These are phyloP conservation scores for Macrocentrus cingulum DNA, from an alignment of 1,140 invertebrate genomes.

Conservation along the genomic window DNA sequence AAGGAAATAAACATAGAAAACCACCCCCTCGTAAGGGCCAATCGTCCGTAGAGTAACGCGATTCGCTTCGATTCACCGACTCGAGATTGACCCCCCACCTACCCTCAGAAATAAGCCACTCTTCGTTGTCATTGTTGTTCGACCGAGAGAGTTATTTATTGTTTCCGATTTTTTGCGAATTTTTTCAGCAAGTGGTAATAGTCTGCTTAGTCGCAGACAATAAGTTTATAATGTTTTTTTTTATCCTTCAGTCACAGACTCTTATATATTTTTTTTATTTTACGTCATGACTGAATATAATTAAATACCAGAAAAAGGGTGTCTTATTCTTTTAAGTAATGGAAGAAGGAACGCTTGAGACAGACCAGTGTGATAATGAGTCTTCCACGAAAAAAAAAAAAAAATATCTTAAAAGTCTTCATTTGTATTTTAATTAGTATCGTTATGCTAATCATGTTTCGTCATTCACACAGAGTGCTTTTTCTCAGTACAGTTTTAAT, in stretches of 20 bases:
- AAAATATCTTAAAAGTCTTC: slow-evolving; percentile 53
- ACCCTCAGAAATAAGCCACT: slow-evolving; percentile 24
- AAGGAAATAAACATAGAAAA: slow-evolving; percentile 1
- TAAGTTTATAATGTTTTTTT: slow-evolving; percentile 19
- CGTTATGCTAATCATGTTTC: slow-evolving; percentile 59
- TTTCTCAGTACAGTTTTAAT: no score
- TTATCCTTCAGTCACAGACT: background rate
- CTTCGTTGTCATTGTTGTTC: slow-evolving; percentile 24
- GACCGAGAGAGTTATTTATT: slow-evolving; percentile 21
- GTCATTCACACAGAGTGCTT: no score
- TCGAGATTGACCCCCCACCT: slow-evolving; percentile 23
- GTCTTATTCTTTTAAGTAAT: slow-evolving; percentile 1
- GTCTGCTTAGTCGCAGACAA: slow-evolving; percentile 16
- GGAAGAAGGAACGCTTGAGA: slow-evolving; percentile 15
- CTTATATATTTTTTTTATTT: background rate
- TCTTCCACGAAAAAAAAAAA: slow-evolving; percentile 41
- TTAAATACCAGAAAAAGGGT: background rate
- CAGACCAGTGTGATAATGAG: slow-evolving; percentile 54
- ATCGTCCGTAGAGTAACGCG: slow-evolving; percentile 28
- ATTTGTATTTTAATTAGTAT: slow-evolving; percentile 63
- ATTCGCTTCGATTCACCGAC: slow-evolving; percentile 27
- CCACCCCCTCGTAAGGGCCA: slow-evolving; percentile 24
- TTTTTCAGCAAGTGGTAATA: slow-evolving; percentile 6
- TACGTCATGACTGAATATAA: background rate
- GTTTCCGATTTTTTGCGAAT: slow-evolving; percentile 12